A percentile compares a stretch with the other conserved stretches of the same genome.
Conservation (phyloP, 1,140 invertebrate genomes). For the Formica selysi region DNA sequence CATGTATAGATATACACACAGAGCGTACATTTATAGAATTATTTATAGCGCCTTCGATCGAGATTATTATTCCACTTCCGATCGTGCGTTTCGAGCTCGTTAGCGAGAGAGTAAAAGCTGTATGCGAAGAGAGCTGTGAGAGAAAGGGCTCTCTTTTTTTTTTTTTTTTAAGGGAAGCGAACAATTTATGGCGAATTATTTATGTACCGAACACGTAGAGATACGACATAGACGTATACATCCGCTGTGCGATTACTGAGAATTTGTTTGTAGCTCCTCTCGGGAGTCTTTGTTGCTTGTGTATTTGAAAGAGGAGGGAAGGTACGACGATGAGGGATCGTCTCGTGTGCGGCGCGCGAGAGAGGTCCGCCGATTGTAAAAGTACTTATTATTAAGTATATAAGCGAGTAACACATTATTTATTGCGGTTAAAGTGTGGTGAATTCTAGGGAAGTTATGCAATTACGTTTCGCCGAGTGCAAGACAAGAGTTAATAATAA, state of each 20-base stretch:
- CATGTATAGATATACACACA: constrained; percentile 36
- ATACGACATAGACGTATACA: not conserved
- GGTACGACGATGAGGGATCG: constrained; percentile 66
- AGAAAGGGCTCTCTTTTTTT: not conserved
- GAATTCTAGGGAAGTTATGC: constrained; percentile 74
- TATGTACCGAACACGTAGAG: constrained; percentile 7
- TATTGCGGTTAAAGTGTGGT: constrained; percentile 76
- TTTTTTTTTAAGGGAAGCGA: not conserved
- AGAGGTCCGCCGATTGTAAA: constrained; percentile 40
- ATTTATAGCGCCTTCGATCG: constrained; percentile 39
- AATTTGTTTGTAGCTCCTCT: constrained; percentile 43
- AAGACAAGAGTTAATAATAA: constrained; percentile 54
- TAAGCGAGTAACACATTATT: constrained; percentile 73
- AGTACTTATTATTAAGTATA: constrained; percentile 72
- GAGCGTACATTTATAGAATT: not conserved
- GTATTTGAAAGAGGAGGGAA: constrained; percentile 47
- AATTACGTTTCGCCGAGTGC: constrained; percentile 71
- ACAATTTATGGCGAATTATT: not conserved
- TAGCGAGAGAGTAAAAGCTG: not conserved
- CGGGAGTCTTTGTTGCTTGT: constrained; percentile 36
- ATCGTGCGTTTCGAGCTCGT: not conserved
- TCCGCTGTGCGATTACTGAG: constrained; percentile 50
- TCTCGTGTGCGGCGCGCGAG: constrained; percentile 42
- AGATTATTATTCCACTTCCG: constrained; percentile 56
- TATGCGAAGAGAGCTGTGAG: constrained; percentile 1